Percentiles rank a stretch among this genome's conserved stretches.
Evolutionary conservation across 2,888 invertebrate genomes (phyloP).

Genomic region (Eumacrocentrus americanus): DNA sequence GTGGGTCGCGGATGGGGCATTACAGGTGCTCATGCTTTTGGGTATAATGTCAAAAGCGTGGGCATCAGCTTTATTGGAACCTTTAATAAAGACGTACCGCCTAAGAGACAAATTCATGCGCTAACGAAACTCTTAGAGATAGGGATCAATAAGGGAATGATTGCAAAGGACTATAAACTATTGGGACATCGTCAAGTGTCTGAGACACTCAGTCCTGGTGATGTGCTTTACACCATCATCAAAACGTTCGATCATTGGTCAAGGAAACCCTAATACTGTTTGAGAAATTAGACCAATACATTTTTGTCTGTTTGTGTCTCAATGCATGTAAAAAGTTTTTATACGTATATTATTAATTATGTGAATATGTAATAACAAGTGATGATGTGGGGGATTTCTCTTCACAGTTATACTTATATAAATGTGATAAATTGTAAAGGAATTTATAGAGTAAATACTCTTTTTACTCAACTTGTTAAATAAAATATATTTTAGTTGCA

Average conservation of each 20-base stretch:
- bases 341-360: too few species aligned
- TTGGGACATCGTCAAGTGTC: constrained; percentile 73
- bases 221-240: constrained; percentile 69
- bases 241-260: constrained; percentile 74
- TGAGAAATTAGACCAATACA: neutral
- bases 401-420: too few species aligned
- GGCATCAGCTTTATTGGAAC: constrained; percentile 78
- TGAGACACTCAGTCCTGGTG: constrained; percentile 74
- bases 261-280: constrained; percentile 16
- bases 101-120: constrained; percentile 63
- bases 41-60: constrained; percentile 71
- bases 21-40: constrained; percentile 73
- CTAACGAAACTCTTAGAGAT: constrained; percentile 68
- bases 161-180: constrained; percentile 70
- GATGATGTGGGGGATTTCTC: too few species aligned
- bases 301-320: too few species aligned
- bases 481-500: neutral
- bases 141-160: constrained; percentile 69
- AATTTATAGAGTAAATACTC: too few species aligned
- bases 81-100: constrained; percentile 63
- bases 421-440: neutral
- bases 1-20: constrained; percentile 77
- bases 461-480: neutral
- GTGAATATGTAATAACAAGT: too few species aligned
- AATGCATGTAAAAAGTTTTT: too few species aligned